These are phyloP conservation scores for Xestia c-nigrum DNA, from an alignment of 2,888 invertebrate species.

Conservation along the genomic window DNA sequence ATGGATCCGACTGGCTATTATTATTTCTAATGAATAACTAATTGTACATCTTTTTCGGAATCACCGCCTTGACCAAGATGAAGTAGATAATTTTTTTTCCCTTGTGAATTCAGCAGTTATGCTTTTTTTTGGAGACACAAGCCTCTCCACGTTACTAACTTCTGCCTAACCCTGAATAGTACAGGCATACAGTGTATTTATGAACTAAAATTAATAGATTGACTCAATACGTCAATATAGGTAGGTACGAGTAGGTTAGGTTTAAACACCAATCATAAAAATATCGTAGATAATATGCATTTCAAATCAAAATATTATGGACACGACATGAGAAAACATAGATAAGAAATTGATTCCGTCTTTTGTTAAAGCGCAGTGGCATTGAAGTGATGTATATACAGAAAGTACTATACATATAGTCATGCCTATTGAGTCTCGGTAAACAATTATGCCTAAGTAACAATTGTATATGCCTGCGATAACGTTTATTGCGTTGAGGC, in stretches of 20 bases:
- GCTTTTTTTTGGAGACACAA: not conserved
- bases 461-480: constrained; percentile 37
- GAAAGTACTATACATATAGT: not conserved
- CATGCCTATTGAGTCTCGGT: constrained; percentile 30
- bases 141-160: not conserved
- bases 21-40: too few relatives aligned
- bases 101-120: too few relatives aligned
- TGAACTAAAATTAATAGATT: not conserved
- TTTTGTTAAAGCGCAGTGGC: constrained; percentile 29
- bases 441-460: constrained; percentile 36
- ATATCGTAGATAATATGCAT: constrained; percentile 1
- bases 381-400: constrained; percentile 25
- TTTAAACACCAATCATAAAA: not conserved
- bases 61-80: not conserved
- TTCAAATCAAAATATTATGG: constrained; percentile 10
- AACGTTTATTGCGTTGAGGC: constrained; percentile 46
- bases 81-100: not conserved
- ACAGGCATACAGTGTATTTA: not conserved
- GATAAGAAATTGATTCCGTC: constrained; percentile 24
- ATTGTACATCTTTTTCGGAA: too few relatives aligned
- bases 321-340: not conserved
- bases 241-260: not conserved
- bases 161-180: not conserved
- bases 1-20: too few relatives aligned
- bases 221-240: not conserved